Base-by-base conservation (phyloP, 1,140 invertebrate species). In the Listronotus oregonensis region DNA sequence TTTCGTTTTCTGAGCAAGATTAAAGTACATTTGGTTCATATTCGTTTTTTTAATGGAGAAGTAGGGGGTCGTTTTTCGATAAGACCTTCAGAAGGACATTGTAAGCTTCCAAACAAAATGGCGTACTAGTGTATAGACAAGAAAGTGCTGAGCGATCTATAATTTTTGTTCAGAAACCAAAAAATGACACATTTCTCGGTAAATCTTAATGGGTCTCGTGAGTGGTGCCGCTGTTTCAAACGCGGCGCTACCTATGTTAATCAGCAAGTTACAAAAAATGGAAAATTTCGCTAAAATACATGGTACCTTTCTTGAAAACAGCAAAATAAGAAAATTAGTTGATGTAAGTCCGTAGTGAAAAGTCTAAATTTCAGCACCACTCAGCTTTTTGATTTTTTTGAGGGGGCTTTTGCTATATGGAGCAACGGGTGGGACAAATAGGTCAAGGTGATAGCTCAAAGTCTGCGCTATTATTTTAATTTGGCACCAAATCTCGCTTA, bases 311-410 rank as follows among this genome's bases (percentile, higher is more conserved):
- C 43, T 37, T 40, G 49, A 51, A 64, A 34, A 64, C 52, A 64
- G 49, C 12, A 6, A 50, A 56, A 49, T 64, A 49, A 49, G 37
- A 64, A 57, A 18, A 40, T 34, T 57, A 55, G 52, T 54, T 58
- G 15, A 64, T 64, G 63, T 64, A 64, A 64, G 63, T 64, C 14
- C 12, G 39, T 46, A 64, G 59, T 12, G 43, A 50, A 49, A 40
- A 42, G 12, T 7, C 55, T 39, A 14, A 14, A 50, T 47, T 47
- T 46, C 32, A 40, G 31, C 51, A 54, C 51, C 32, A 39, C 31
- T 39, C 31, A 54, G 37, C 31, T 37, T 40, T 14, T 39, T 54
- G 1, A 12, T 31, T 51, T 21, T 32, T 27, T n/a, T 10, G n/a
- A 15, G 18, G 49, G 11, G 18, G 32, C 18, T n/a, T 18, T 15